Evolutionary conservation across 2,888 invertebrate genomes (phyloP), one percentile per base, ranked within the genome.

Genomic region (Timandra comae): DNA sequence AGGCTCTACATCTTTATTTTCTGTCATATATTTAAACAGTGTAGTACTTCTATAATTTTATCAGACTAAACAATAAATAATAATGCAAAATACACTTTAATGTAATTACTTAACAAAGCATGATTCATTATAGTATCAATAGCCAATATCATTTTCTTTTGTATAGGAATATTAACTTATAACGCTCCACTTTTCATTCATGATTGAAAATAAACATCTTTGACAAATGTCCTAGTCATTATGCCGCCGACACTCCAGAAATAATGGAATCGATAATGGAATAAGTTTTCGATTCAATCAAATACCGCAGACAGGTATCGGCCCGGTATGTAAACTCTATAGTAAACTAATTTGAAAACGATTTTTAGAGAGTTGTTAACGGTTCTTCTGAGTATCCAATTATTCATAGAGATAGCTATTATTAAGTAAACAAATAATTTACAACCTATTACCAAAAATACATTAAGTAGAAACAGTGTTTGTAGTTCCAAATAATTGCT

Each of bases 241-340:
- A 41, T 23, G 27, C 22, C 27, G 30, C 37, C 32, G 35, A 26
- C 38, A 30, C 38, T 48, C 30, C 20, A 16, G 27, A 44, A 49
- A 44, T 32, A 56, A 49, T 51, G 33, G 36, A 52, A 30, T 38
- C 41, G 20, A 32, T 50, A 56, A 58, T 53, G 41, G 49, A 33
- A 48, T 39, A 56, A 53, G 45, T 56, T 59, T 50, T 40, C 27
- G 30, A 38, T 46, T 49, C 33, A 37, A 46, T 49, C 28, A 27
- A 36, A 48, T 46, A 51, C 45, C 34, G 35, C 35, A 40, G 41
- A 46, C 43, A 41, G 36, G 45, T 43, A 48, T 43, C 33, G 35
- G 46, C 32, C 43, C 40, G 33, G 40, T 44, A 35, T 27, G 33
- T 35, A 35, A 16, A n/a, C n/a, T n/a, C n/a, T n/a, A n/a, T n/a